phyloP scores from a whole-genome alignment of 2,113 vertebrate species.

The Siphamia tubifer region DNA sequence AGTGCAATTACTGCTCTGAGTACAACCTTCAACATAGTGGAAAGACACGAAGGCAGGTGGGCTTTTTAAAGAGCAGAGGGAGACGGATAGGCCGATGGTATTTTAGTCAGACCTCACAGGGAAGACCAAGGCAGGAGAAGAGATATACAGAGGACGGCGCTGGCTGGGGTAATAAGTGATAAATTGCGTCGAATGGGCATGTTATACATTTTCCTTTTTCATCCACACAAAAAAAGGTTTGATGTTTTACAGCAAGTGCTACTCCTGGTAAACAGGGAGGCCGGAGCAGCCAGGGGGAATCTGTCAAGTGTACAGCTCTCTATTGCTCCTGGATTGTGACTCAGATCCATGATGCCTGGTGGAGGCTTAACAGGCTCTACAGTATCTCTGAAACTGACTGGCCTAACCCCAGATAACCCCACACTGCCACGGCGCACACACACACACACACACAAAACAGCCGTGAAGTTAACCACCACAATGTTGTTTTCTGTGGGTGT shows the following conservation, averaged over 20 bases:
- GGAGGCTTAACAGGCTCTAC: constrained; percentile 11
- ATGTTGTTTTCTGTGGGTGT: too few relatives aligned
- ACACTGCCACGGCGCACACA: background rate
- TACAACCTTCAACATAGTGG: background rate
- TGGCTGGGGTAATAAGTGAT: background rate
- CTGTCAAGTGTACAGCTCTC: constrained; percentile 40
- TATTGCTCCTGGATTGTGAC: constrained; percentile 23
- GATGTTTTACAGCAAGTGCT: constrained; percentile 15
- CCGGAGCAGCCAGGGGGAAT: constrained; percentile 8
- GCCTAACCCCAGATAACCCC: constrained; percentile 6
- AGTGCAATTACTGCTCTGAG: constrained; percentile 25
- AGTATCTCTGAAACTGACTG: background rate
- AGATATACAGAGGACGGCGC: background rate
- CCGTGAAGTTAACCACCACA: background rate
- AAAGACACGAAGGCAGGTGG: constrained; percentile 14
- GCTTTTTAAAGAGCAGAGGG: constrained; percentile 8
- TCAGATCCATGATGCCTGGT: constrained; percentile 7
- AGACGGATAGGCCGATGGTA: constrained; percentile 9
- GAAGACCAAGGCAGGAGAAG: constrained; percentile 18
- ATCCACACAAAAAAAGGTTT: background rate
- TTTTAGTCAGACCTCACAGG: constrained; percentile 20
- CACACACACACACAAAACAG: too few relatives aligned
- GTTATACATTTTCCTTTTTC: constrained; percentile 29
- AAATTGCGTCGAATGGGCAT: constrained; percentile 7
- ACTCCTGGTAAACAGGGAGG: constrained; percentile 36